Evolutionary conservation across 2,797 vertebrate species (phyloP).

Genomic region (Liasis olivaceus): DNA sequence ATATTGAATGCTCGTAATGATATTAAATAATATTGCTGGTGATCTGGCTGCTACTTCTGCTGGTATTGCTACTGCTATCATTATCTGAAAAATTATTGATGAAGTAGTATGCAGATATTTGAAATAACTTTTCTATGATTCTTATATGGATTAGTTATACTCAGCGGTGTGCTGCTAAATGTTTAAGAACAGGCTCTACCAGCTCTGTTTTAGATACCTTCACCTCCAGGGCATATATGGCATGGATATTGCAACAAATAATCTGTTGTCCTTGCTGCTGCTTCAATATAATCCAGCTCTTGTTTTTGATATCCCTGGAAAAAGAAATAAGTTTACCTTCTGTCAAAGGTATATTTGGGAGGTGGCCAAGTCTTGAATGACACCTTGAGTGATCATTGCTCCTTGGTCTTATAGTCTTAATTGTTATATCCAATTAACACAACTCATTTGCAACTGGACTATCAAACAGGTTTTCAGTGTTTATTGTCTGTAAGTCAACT

Average conservation of each 20-base stretch:
- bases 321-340: background rate
- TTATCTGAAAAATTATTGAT: background rate
- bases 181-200: background rate
- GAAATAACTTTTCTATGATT: background rate
- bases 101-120: background rate
- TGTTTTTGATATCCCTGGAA: background rate
- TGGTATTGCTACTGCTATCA: background rate
- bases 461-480: background rate
- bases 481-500: background rate
- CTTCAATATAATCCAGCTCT: background rate
- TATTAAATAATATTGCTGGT: background rate
- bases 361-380: background rate
- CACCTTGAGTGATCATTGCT: constrained; percentile 28
- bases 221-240: background rate
- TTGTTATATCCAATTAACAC: background rate
- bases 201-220: background rate
- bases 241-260: background rate
- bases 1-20: background rate
- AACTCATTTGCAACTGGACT: background rate
- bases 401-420: background rate
- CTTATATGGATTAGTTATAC: background rate
- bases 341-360: background rate
- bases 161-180: background rate
- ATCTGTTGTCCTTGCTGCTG: background rate
- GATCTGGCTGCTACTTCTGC: background rate